phyloP scores from a whole-genome alignment of 2,113 vertebrate species.

The Atractosteus spatula region DNA sequence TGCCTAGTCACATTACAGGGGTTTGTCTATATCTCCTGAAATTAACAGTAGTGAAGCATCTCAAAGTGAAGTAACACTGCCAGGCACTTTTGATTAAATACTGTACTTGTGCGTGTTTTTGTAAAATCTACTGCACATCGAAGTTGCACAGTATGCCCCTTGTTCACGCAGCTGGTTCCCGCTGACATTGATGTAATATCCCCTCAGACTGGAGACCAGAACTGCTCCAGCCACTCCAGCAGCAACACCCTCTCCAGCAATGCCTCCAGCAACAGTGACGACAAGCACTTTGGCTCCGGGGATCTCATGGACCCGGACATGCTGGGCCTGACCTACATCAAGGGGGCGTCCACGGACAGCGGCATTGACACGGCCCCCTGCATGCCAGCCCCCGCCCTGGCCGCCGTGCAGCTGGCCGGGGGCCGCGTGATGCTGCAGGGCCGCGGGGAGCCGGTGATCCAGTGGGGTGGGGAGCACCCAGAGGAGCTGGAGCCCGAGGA shows the following conservation, averaged over 20 bases:
- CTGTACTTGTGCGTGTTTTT: no score
- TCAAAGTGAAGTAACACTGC: no score
- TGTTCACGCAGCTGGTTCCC: no score
- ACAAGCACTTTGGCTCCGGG: conserved; percentile 90
- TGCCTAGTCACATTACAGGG: no score
- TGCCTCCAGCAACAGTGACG: conserved; percentile 91
- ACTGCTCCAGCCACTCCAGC: conserved; percentile 89
- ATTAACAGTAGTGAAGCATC: no score
- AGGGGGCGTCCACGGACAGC: conserved; percentile 92
- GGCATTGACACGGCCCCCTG: conserved; percentile 91
- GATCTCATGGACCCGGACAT: conserved; percentile 91
- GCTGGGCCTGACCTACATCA: conserved; percentile 86
- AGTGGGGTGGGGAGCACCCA: conserved; percentile 65
- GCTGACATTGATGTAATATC: neutral
- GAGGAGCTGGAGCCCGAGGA: conserved; percentile 68
- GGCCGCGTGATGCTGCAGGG: conserved; percentile 71
- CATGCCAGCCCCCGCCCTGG: conserved; percentile 61
- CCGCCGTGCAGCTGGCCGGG: conserved; percentile 58
- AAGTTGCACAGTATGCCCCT: no score
- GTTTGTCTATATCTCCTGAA: no score
- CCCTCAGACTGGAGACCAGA: conserved; percentile 82
- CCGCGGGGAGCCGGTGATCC: conserved; percentile 65
- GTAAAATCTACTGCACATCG: no score
- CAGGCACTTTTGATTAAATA: no score
- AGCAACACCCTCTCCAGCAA: conserved; percentile 91